Evolutionary conservation across 2,888 invertebrate genomes (phyloP).

Genomic region (Agriopis aurantiaria): DNA sequence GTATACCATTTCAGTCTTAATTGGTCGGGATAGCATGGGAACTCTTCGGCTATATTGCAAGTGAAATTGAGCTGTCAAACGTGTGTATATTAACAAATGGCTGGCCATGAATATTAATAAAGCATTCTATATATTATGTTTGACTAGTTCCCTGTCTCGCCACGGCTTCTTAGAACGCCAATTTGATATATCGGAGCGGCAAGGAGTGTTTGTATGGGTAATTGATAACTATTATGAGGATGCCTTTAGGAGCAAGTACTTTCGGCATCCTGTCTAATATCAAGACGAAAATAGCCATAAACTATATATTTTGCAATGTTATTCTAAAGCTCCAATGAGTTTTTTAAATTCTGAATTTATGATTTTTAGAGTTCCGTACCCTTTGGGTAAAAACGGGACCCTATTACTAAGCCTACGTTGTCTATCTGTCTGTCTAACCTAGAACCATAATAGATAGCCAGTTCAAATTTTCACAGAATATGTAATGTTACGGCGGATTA

Average conservation of each 20-base stretch:
- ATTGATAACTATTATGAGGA: conserved; percentile 23
- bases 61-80: conserved; percentile 82
- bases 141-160: conserved; percentile 54
- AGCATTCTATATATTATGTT: conserved; percentile 63
- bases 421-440: no score
- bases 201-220: conserved; percentile 24
- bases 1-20: conserved; percentile 57
- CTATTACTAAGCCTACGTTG: no score
- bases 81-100: conserved; percentile 81
- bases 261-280: no score
- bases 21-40: conserved; percentile 59
- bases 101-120: conserved; percentile 82
- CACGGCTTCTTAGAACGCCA: conserved; percentile 43
- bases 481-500: no score
- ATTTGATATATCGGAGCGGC: conserved; percentile 52
- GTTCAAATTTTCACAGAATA: no score
- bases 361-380: no score
- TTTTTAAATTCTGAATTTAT: no score
- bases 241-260: neutral
- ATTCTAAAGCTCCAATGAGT: no score
- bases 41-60: conserved; percentile 60
- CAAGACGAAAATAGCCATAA: no score
- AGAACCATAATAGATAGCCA: no score
- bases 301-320: no score
- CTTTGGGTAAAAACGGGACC: no score